These are phyloP conservation scores for Drosophila punjabiensis DNA, from an alignment of 1,140 invertebrate species.

Conservation along the genomic window DNA sequence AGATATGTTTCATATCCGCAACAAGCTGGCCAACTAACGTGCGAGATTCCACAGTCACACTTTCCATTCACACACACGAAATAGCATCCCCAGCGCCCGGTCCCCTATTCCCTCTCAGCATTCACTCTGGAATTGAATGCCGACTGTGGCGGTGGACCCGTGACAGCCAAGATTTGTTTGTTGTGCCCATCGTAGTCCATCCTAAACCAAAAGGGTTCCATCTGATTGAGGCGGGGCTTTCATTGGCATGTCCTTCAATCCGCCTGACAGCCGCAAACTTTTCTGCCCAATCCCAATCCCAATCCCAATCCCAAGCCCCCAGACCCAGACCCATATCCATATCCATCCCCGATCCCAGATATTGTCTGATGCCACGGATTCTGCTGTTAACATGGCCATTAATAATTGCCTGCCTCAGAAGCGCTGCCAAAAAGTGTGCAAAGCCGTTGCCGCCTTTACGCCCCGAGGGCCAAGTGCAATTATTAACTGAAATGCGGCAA, in stretches of 20 bases:
- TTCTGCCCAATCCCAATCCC: constrained; percentile 1
- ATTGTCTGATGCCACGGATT: neutral
- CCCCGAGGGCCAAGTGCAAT: constrained; percentile 27
- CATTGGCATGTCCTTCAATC: constrained; percentile 59
- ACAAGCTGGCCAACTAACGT: constrained; percentile 55
- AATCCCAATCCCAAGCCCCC: too few relatives aligned
- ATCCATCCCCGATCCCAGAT: neutral
- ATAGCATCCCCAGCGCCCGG: constrained; percentile 11
- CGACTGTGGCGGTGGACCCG: constrained; percentile 32
- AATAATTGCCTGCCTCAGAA: constrained; percentile 28
- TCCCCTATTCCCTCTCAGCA: neutral
- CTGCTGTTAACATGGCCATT: constrained; percentile 43
- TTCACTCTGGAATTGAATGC: constrained; percentile 62
- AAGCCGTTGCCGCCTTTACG: constrained; percentile 14
- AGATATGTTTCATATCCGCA: constrained; percentile 85
- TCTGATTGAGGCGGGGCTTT: constrained; percentile 57
- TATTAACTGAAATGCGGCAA: constrained; percentile 26
- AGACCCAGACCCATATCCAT: neutral
- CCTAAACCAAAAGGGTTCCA: constrained; percentile 54
- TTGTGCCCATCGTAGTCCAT: constrained; percentile 17
- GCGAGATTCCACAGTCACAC: constrained; percentile 32
- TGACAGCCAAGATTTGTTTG: constrained; percentile 81
- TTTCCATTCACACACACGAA: constrained; percentile 16
- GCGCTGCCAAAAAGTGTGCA: constrained; percentile 23
- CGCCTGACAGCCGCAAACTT: constrained; percentile 51